Conservation (phyloP, 2,797 vertebrate species). For the Tadarida brasiliensis region DNA sequence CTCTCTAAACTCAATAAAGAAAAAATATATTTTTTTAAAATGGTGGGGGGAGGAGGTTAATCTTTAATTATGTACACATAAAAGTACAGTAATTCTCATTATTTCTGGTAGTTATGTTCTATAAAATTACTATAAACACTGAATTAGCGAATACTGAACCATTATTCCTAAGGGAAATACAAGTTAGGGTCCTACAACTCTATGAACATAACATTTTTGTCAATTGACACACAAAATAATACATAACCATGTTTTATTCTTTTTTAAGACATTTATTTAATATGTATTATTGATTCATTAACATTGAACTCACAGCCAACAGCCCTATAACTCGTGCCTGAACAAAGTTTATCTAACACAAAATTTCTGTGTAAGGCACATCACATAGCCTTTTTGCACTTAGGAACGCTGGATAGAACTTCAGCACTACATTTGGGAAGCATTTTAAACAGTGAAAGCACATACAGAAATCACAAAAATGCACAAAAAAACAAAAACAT, state of each 20-base stretch:
- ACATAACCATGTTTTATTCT: neutral
- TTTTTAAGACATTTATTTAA: neutral
- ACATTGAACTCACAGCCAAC: neutral
- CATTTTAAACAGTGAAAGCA: slow-evolving; percentile 17
- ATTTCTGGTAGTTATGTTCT: neutral
- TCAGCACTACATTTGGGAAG: neutral
- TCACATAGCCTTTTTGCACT: neutral
- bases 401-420: neutral
- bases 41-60: neutral
- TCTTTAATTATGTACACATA: neutral
- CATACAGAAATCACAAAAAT: slow-evolving; percentile 35
- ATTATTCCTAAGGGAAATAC: neutral
- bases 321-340: neutral
- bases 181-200: neutral
- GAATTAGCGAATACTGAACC: slow-evolving; percentile 20
- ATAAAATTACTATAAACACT: neutral
- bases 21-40: neutral
- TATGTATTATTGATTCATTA: slow-evolving; percentile 10
- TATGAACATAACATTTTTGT: slow-evolving; percentile 32
- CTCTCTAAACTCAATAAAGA: no score
- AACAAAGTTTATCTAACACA: neutral
- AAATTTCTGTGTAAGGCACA: slow-evolving; percentile 26
- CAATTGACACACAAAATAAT: neutral
- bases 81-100: slow-evolving; percentile 17
- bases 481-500: neutral